Evolutionary conservation across 2,797 vertebrate species (phyloP), one percentile per base, ranked within the genome.

Genomic region (Chromis chromis): DNA sequence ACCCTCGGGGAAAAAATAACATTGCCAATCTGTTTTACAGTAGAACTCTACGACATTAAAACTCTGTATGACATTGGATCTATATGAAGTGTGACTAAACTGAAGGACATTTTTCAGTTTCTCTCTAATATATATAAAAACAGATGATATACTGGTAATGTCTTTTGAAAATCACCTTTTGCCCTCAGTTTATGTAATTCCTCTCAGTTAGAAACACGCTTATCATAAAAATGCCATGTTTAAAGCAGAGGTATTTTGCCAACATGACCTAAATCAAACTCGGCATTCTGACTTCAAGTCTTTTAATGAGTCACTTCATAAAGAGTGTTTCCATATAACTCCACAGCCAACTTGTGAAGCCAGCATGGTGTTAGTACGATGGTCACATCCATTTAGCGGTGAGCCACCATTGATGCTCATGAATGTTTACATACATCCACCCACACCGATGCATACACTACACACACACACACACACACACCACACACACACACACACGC

Each of bases 1-100:
- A 65, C 79, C 90, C 83, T 76, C 39, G n/a, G 88, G 87, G 78
- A 81, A 50, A 65, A 84, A 88, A 88, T 78, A 86, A 81, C 85
- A 86, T 75, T 84, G 65, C 39, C 79, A 83, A 75, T 78, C 70
- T 78, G 77, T 88, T 91, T 84, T 88, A 81, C 87, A 85, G 74
- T 86, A 82, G 61, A 65, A 70, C 63, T 77, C 71, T 69, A 80
- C 48, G 56, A 69, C 76, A 82, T 82, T 57, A 68, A 76, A 85
- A 78, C 55, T 68, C 22, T 24, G 46, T 33, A 55, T 70, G 73
- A 83, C 58, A 74, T 49, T 63, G 69, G 72, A 64, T 59, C 58
- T 70, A 65, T 74, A 77, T 62, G 52, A 85, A 70, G 74, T 76
- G 69, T 83, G 77, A 82, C 71, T 69, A 54, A 76, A 79, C 3